Base-by-base conservation (phyloP, 2,797 vertebrate genomes). In the Sebastes alutus region DNA sequence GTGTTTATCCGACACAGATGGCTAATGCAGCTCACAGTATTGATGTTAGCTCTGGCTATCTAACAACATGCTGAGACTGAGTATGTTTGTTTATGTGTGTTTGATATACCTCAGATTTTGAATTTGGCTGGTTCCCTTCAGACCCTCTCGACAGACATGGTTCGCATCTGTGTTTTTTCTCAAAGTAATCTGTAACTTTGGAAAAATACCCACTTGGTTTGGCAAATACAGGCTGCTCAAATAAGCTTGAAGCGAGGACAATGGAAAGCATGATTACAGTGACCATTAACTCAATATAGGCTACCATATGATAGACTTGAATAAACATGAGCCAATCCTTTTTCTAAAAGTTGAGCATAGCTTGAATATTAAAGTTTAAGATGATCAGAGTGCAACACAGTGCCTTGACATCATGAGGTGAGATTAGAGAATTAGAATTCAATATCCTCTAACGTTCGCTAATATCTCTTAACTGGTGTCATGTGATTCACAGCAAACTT, bases 401-500 rank as follows among this genome's bases (percentile, higher is more conserved):
- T 18, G 14, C 12, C 14, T 22, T 55, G 14, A 58, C 35, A 72
- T 56, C n/a, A 18, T 7, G 3, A 59, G 27, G 13, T 32, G 23
- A 2, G 14, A 64, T 16, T 9, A 54, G 18, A 65, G 16, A 9
- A 71, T 76, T 64, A 42, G 6, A n/a, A 30, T 72, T 67, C 6
- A 2, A 49, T 59, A 65, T 66, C 18, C 27, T 16, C 59, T 16
- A 10, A 59, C 60, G 18, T 77, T 65, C 25, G n/a, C 49, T 83
- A 59, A 65, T 77, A 46, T 60, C 9, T 58, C 22, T 75, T 71
- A 77, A 84, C n/a, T 67, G 30, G 10, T 78, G 55, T 82, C 70
- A 76, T 60, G 42, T 64, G 67, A 86, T 88, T 69, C 58, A 35
- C 38, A 72, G 30, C 58, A 65, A 72, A 78, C 46, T 63, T 82